Conservation (phyloP, 2,797 vertebrate genomes). For the Gymnoscopelus microlampas region DNA sequence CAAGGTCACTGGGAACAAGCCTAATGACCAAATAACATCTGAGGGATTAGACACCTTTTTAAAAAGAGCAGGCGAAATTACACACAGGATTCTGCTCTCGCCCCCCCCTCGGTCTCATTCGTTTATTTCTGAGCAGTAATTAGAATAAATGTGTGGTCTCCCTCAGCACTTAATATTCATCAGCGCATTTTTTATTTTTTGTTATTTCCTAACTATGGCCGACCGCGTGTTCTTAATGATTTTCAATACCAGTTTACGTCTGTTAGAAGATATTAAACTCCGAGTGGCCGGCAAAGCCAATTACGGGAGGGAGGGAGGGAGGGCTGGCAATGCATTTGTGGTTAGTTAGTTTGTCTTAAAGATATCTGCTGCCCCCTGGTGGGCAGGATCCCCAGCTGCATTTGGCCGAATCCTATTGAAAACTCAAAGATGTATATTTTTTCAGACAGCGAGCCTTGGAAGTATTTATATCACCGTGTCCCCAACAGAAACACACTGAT, state of each 20-base stretch:
- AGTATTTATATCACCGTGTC: not conserved
- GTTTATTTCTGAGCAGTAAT: constrained; percentile 73
- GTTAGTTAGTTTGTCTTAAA: constrained; percentile 64
- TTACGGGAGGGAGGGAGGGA: constrained; percentile 49
- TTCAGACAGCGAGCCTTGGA: not conserved
- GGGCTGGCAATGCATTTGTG: constrained; percentile 38
- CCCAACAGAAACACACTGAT: too few species aligned
- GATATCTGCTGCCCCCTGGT: constrained; percentile 79
- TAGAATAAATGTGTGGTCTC: constrained; percentile 78
- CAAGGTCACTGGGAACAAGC: constrained; percentile 60
- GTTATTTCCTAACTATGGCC: constrained; percentile 65
- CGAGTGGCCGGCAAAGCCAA: constrained; percentile 78
- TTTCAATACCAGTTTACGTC: constrained; percentile 79
- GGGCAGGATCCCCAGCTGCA: constrained; percentile 47
- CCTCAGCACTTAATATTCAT: constrained; percentile 74
- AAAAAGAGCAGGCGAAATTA: constrained; percentile 45
- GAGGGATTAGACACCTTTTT: constrained; percentile 46
- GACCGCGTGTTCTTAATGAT: constrained; percentile 74
- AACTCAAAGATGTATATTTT: not conserved
- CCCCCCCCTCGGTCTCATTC: constrained; percentile 60
- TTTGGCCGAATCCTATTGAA: constrained; percentile 1
- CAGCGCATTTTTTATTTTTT: constrained; percentile 48
- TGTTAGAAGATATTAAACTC: constrained; percentile 80
- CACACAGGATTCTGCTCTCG: constrained; percentile 56
- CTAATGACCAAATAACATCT: constrained; percentile 37